Evolutionary conservation across 2,888 invertebrate species (phyloP).

Genomic region (Hyles lineata): DNA sequence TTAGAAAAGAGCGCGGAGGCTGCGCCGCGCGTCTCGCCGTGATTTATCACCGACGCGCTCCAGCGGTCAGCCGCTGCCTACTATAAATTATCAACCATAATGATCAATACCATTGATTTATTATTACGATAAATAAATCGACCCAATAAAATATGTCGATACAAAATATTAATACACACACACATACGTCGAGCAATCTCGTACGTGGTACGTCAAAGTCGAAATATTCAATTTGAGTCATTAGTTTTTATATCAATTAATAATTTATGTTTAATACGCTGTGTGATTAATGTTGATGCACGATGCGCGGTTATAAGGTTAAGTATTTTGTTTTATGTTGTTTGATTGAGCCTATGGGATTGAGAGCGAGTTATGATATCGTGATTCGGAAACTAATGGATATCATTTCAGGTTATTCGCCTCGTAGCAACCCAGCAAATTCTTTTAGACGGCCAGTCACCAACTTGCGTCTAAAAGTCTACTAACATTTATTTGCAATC

Average conservation of each 20-base stretch:
- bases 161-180: not conserved
- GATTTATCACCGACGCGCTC: constrained; percentile 29
- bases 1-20: constrained; percentile 1
- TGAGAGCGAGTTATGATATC: not conserved
- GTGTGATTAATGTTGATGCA: constrained; percentile 30
- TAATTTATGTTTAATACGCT: constrained; percentile 31
- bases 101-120: constrained; percentile 78
- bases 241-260: constrained; percentile 29
- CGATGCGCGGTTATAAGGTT: not conserved
- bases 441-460: no score
- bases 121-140: constrained; percentile 76
- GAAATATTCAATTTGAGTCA: constrained; percentile 29
- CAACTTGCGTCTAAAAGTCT: no score
- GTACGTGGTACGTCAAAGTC: constrained; percentile 24
- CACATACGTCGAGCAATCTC: not conserved
- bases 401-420: no score
- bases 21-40: constrained; percentile 15
- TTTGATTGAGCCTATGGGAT: not conserved
- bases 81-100: constrained; percentile 81
- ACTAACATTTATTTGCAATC: no score
- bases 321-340: not conserved
- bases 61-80: constrained; percentile 50
- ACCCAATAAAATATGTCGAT: constrained; percentile 48
- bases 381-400: no score
- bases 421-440: no score